A percentile compares a stretch with the other conserved stretches of the same genome.
These are phyloP conservation scores for Drepanosiphum platanoidis DNA, from an alignment of 2,888 invertebrate genomes.

Conservation along the genomic window DNA sequence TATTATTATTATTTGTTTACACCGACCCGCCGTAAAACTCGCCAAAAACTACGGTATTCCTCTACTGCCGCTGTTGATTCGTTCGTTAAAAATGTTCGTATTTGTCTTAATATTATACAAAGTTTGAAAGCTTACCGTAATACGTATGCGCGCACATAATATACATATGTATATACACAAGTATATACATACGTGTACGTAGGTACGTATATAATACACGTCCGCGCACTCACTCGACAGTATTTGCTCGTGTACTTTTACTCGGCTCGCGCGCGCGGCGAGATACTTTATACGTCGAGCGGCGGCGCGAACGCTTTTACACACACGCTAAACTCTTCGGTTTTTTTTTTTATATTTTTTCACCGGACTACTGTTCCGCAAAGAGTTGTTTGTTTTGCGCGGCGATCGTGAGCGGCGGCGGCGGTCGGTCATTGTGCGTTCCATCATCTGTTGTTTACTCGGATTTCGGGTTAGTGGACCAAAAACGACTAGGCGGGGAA, in stretches of 20 bases:
- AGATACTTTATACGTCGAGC: not conserved
- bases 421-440: not conserved
- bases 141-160: not conserved
- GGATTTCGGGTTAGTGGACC: not conserved
- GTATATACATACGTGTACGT: not conserved
- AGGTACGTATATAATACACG: not conserved
- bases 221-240: not conserved
- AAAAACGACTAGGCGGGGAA: not conserved
- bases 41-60: constrained; percentile 53
- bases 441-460: not conserved
- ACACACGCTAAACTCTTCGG: too few relatives aligned
- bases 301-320: not conserved
- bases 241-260: not conserved
- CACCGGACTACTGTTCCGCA: too few relatives aligned
- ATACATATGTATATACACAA: not conserved
- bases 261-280: not conserved
- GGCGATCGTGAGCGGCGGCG: too few relatives aligned
- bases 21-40: constrained; percentile 52
- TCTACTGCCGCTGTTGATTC: constrained; percentile 40
- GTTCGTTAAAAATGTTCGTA: constrained; percentile 58
- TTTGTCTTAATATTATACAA: constrained; percentile 50
- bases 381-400: not conserved
- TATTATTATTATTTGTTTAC: constrained; percentile 55
- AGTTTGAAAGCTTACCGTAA: constrained; percentile 37
- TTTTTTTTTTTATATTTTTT: too few relatives aligned